These are phyloP conservation scores for Philaenus spumarius DNA, from an alignment of 1,140 invertebrate genomes.

Conservation along the genomic window DNA sequence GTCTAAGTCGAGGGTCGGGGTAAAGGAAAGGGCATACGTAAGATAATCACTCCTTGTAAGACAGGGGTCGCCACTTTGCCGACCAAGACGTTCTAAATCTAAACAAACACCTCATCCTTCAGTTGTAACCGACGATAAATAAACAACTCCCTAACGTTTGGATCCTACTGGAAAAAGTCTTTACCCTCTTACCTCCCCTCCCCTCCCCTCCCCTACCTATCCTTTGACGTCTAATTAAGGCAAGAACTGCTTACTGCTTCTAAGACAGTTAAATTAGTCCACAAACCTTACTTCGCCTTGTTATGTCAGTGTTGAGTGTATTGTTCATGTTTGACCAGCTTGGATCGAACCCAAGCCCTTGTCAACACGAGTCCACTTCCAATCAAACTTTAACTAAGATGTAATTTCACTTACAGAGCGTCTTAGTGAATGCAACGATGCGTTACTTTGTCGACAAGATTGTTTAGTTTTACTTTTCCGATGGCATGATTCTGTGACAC, in stretches of 20 bases:
- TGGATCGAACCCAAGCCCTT: too few relatives aligned
- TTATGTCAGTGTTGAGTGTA: too few relatives aligned
- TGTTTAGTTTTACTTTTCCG: too few relatives aligned
- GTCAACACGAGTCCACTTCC: too few relatives aligned
- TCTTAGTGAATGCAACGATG: too few relatives aligned
- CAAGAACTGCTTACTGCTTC: background rate
- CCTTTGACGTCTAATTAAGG: constrained; percentile 20
- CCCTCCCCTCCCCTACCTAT: background rate
- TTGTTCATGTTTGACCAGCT: too few relatives aligned
- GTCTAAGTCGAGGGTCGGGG: background rate
- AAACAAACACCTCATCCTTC: constrained; percentile 20
- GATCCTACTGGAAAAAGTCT: background rate
- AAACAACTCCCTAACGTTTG: constrained; percentile 13
- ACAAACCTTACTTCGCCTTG: too few relatives aligned
- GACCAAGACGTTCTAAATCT: constrained; percentile 17
- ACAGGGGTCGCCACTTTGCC: background rate
- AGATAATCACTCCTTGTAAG: background rate
- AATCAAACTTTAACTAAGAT: too few relatives aligned
- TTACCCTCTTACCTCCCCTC: constrained; percentile 1
- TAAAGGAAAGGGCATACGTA: background rate
- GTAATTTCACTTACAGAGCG: too few relatives aligned
- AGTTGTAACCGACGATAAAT: constrained; percentile 20
- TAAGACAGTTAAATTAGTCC: constrained; percentile 20
- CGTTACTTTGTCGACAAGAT: too few relatives aligned
- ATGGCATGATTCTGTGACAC: too few relatives aligned